Base-by-base conservation (phyloP, 1,140 invertebrate species). In the Pentalonia nigronervosa region DNA sequence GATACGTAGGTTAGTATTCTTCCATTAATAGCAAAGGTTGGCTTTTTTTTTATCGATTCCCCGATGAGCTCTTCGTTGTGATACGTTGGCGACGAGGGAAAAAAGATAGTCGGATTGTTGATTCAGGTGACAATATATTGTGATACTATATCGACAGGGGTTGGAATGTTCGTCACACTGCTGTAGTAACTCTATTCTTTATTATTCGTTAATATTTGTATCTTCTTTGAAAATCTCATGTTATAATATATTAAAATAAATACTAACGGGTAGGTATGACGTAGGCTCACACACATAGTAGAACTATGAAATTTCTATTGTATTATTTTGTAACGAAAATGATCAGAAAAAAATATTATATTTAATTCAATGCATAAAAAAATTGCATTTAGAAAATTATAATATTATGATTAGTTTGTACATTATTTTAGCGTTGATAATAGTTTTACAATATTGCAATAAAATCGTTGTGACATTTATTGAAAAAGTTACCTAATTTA, bases 121-220 rank as follows among this genome's bases (percentile, higher is more conserved):
- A 90, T 36, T 90, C 88, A 60, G 36, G 11, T 60, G 88, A 56
- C 53, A 90, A 90, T 90, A 90, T 90, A 90, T 90, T 60, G 87
- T 60, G 34, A 53, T 53, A 41, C 53, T 11, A 90, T 90, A 41
- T 41, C 4, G 88, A 56, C 53, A 90, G 53, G 53, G 50, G n/a
- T 50, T 21, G 87, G 41, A 48, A 60, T n/a, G 56, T 90, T 90
- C 34, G n/a, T 20, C n/a, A 6, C 4, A 41, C 41, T 41, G 41
- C 41, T 41, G 41, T 50, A 88, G 45, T 23, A 88, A 88, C 30
- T 53, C n/a, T 56, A 56, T 89, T 53, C 20, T 36, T 56, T 48
- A 88, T 50, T 88, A 8, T 67, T n/a, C 30, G 11, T 67, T n/a
- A 67, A n/a, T 67, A 3, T 14, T 67, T 67, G 34, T 25, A 53